Base-by-base conservation (phyloP, 1,140 invertebrate species). In the Chlorops oryzae region DNA sequence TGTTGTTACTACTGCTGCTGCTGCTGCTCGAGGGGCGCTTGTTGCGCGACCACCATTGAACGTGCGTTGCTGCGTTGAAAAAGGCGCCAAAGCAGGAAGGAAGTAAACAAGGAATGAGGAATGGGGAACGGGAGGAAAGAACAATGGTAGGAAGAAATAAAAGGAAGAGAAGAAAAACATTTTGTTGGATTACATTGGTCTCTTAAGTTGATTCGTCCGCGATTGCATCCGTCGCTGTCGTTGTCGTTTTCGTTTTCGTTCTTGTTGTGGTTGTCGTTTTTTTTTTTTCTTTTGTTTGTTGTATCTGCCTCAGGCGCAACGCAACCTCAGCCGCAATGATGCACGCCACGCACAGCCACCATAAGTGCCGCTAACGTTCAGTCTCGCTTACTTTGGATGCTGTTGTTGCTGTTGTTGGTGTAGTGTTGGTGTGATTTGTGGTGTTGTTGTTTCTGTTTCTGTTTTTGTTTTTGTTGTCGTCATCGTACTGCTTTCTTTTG, bases 31-130 rank as follows among this genome's bases (percentile, higher is more conserved):
- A n/a, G 48, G 66, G 57, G 48, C 66, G 66, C 34, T 70, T 70
- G 53, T 70, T 70, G 39, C 66, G 66, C 35, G 66, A 70, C 66
- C 66, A 70, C 66, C 66, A 70, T 47, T 70, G 66, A 46, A 70
- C 66, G 50, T 70, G 66, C 41, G 66, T 70, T 51, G 69, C 66
- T 69, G 56, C 49, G 27, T 42, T 20, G 37, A 35, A 35, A 18
- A n/a, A n/a, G n/a, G n/a, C n/a, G n/a, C n/a, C n/a, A n/a, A n/a
- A n/a, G n/a, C n/a, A n/a, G n/a, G n/a, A n/a, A n/a, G n/a, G n/a
- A 25, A 25, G 23, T 10, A 35, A 32, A 25, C 34, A 23, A 45
- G 21, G 15, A 12, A 28, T 3, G 20, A 21, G 20, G 28, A 32
- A 32, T 21, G 23, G 38, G 42, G 47, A 21, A 50, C 24, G 22